Percentiles rank a stretch among this genome's conserved stretches.
These are phyloP conservation scores for Mesoligia furuncula DNA, from an alignment of 2,888 invertebrate genomes.

Conservation along the genomic window DNA sequence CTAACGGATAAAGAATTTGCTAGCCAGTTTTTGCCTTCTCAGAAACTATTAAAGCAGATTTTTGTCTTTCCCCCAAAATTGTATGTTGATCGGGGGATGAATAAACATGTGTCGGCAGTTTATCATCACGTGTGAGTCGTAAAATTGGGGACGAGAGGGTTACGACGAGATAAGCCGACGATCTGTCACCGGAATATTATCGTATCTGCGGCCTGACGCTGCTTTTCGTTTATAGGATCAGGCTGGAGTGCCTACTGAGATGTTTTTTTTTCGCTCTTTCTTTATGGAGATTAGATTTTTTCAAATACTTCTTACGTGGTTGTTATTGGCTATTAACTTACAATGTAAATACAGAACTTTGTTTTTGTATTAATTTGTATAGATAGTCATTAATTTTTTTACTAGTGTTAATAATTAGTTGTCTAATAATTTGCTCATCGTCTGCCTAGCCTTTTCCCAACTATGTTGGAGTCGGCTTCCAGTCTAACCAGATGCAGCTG, in stretches of 20 bases:
- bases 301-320: neutral
- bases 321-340: neutral
- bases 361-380: neutral
- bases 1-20: conserved; percentile 16
- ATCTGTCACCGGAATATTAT: conserved; percentile 66
- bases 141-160: conserved; percentile 63
- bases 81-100: conserved; percentile 64
- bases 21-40: conserved; percentile 9
- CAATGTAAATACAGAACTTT: neutral
- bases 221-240: conserved; percentile 47
- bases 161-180: conserved; percentile 61
- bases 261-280: conserved; percentile 22
- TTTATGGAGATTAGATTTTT: conserved; percentile 16
- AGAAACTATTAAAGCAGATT: conserved; percentile 43
- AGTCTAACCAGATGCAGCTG: too few relatives aligned
- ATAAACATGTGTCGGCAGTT: conserved; percentile 67
- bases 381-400: neutral
- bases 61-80: conserved; percentile 50
- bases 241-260: conserved; percentile 28
- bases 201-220: conserved; percentile 60
- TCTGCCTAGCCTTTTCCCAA: too few relatives aligned
- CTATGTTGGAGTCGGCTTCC: too few relatives aligned
- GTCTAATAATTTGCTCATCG: neutral
- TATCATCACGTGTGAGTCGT: conserved; percentile 64
- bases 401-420: neutral